Evolutionary conservation across 2,797 vertebrate genomes (phyloP), one percentile per base, ranked within the genome.

Genomic region (Erithacus rubecula): DNA sequence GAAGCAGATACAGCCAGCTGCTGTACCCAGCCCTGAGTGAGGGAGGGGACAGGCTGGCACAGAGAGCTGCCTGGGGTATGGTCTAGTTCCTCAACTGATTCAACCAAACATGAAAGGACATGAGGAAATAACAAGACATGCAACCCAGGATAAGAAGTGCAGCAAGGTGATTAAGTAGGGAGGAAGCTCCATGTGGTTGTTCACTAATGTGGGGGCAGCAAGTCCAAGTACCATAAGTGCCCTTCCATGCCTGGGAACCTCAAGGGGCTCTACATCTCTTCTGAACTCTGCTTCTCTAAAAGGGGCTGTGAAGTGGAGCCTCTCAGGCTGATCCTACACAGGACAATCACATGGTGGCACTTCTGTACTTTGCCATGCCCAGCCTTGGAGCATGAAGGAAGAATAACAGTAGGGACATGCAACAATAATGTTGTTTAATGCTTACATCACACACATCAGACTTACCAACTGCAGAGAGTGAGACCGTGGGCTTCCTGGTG

Each of bases 381-480:
- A 53, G 37, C 37, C 44, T 29, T 2, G 2, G 41, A 63, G 37
- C 2, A 2, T 1, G n/a, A 69, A 47, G 47, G 11, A 87, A 26
- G 18, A 81, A 7, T 12, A 77, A 41, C 41, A 87, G 47, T 5
- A 92, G 43, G 13, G 20, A 2, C 19, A 64, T 11, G n/a, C 8
- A 18, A 49, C 11, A 49, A 19, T 24, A 55, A 68, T 1, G 2
- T 30, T 64, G 20, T 65, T 84, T 60, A 75, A 80, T 65, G 46
- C 15, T 69, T 36, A 6, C 22, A 27, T 26, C 13, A 41, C 19
- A 37, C 15, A 7, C 0, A 0, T 22, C 9, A 46, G 32, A 98
- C 99, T 98, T 96, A 99, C 99, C 99, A 0, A 99, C 99, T 11
- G 99, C 99, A 26, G 99, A 99, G 12, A 99, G 97, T 0, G 98